Evolutionary conservation across 2,113 vertebrate genomes (phyloP).

Genomic region (Cololabis saira): DNA sequence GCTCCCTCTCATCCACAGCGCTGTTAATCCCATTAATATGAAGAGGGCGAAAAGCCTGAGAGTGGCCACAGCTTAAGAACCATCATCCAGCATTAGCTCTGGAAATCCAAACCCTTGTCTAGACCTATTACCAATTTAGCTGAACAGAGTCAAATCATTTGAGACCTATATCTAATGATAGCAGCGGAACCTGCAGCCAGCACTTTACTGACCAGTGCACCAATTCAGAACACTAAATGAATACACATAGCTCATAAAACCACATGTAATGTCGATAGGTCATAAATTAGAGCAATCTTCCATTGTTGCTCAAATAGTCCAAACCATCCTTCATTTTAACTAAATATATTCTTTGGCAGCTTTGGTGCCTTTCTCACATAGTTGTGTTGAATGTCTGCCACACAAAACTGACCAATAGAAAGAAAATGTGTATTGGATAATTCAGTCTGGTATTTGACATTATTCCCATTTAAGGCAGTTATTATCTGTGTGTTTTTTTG

Average conservation of each 20-base stretch:
- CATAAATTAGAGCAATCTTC: conserved; percentile 5
- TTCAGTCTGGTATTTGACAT: conserved; percentile 11
- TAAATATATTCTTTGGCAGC: conserved; percentile 24
- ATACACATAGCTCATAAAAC: background rate
- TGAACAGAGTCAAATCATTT: conserved; percentile 64
- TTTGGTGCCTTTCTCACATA: conserved; percentile 25
- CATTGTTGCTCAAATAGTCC: conserved; percentile 6
- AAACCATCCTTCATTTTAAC: conserved; percentile 2
- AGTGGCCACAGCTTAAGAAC: conserved; percentile 72
- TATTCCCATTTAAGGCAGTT: conserved; percentile 53
- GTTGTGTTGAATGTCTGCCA: conserved; percentile 21
- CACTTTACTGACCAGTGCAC: conserved; percentile 2
- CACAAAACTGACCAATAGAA: conserved; percentile 20
- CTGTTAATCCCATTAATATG: conserved; percentile 83
- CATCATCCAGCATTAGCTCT: conserved; percentile 76
- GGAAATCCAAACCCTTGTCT: conserved; percentile 78
- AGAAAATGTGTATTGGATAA: conserved; percentile 25
- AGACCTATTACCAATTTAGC: conserved; percentile 70
- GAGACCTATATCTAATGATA: conserved; percentile 55
- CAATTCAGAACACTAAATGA: conserved; percentile 2
- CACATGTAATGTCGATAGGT: conserved; percentile 17
- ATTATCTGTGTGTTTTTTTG: conserved; percentile 10
- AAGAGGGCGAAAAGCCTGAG: conserved; percentile 70
- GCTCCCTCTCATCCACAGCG: conserved; percentile 68
- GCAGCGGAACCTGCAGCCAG: conserved; percentile 36